Evolutionary conservation across 2,113 vertebrate genomes (phyloP).

Genomic region (Acrocephalus arundinaceus): DNA sequence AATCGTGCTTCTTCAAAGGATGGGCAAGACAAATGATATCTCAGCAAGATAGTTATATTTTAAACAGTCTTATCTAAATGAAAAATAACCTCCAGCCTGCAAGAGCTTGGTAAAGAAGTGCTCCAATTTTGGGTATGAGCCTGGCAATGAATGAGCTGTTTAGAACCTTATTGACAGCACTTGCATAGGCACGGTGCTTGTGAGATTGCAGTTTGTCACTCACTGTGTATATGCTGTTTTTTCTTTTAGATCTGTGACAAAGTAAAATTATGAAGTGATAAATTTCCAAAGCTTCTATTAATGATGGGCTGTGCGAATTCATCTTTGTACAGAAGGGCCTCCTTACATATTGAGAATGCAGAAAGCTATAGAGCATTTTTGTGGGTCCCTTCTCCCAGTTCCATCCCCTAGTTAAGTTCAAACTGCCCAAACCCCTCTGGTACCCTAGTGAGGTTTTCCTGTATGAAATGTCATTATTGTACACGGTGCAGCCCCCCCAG

Average conservation of each 20-base stretch:
- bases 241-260: background rate
- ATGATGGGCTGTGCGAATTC: background rate
- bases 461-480: background rate
- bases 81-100: conserved; percentile 66
- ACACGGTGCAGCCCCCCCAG: background rate
- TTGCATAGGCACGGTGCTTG: conserved; percentile 62
- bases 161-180: conserved; percentile 71
- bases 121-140: conserved; percentile 59
- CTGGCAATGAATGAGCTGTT: conserved; percentile 66
- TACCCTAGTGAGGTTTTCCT: background rate
- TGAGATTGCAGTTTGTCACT: conserved; percentile 76
- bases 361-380: background rate
- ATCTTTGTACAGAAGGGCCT: background rate
- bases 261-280: background rate
- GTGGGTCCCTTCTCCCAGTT: background rate
- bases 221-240: conserved; percentile 30
- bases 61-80: conserved; percentile 69
- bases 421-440: background rate
- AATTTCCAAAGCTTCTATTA: conserved; percentile 22
- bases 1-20: conserved; percentile 10
- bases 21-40: conserved; percentile 61
- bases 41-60: conserved; percentile 69
- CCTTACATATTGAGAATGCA: background rate
- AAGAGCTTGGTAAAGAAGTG: conserved; percentile 56
- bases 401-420: background rate